Percentiles rank a stretch among this genome's conserved stretches.
These are phyloP conservation scores for Lasaia peninsularis DNA, from an alignment of 1,140 invertebrate species.

Conservation along the genomic window DNA sequence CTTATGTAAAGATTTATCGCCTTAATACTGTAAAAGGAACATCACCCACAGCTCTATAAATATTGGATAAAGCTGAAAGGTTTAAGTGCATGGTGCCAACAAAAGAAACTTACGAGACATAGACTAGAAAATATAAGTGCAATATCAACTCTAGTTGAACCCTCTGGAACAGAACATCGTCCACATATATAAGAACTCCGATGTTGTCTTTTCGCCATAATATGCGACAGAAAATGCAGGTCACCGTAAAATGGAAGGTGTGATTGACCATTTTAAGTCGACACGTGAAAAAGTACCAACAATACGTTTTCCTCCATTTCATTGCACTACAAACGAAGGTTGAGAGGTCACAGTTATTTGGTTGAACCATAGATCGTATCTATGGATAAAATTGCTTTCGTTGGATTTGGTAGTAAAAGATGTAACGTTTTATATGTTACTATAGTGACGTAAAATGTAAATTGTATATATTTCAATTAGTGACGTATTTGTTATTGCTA, in stretches of 20 bases:
- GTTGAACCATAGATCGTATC: background rate
- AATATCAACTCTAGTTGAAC: slow-evolving; percentile 10
- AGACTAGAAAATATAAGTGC: slow-evolving; percentile 8
- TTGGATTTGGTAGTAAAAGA: background rate
- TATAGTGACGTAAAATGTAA: background rate
- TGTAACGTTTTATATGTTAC: background rate
- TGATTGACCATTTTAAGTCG: slow-evolving; percentile 2
- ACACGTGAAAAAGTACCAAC: slow-evolving; percentile 1
- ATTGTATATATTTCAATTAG: too few species aligned
- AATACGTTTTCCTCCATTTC: background rate
- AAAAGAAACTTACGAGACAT: slow-evolving; percentile 12
- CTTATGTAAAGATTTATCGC: background rate
- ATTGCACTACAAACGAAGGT: background rate
- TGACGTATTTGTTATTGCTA: too few species aligned
- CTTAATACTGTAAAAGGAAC: slow-evolving; percentile 9
- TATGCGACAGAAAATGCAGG: slow-evolving; percentile 7
- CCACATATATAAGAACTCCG: background rate
- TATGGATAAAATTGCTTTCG: slow-evolving; percentile 9
- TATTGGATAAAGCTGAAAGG: slow-evolving; percentile 12
- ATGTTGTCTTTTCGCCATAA: background rate
- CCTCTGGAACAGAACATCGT: background rate
- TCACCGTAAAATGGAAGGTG: background rate
- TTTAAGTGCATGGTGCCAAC: slow-evolving; percentile 10
- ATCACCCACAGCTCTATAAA: slow-evolving; percentile 6
- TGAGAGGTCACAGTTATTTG: background rate